Evolutionary conservation across 2,113 vertebrate genomes (phyloP).

Genomic region (Pollimyrus isidori): DNA sequence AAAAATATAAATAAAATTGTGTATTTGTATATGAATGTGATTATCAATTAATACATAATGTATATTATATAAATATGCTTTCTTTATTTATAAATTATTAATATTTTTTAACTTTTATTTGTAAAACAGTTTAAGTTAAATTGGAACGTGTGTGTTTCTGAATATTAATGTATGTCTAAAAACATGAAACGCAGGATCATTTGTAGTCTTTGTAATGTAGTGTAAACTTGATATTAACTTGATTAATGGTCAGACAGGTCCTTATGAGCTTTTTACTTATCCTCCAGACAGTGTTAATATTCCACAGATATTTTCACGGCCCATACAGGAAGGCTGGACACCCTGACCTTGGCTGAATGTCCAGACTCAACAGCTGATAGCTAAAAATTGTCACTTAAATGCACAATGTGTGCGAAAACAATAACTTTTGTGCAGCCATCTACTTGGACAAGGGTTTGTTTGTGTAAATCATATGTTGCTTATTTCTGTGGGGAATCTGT

Average conservation of each 20-base stretch:
- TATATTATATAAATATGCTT: background rate
- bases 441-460: background rate
- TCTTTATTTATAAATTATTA: background rate
- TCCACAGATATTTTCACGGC: background rate
- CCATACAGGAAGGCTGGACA: background rate
- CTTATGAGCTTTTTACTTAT: background rate
- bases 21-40: background rate
- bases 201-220: background rate
- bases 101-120: background rate
- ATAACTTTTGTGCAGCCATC: slow-evolving; percentile 1
- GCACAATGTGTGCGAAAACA: background rate
- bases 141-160: background rate
- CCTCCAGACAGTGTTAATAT: background rate
- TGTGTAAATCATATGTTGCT: slow-evolving; percentile 14
- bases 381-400: background rate
- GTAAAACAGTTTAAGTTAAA: background rate
- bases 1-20: background rate
- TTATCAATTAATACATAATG: background rate
- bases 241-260: background rate
- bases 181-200: background rate
- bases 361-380: background rate
- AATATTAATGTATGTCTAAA: background rate
- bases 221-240: background rate
- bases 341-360: background rate
- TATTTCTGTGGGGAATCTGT: slow-evolving; percentile 21